These are phyloP conservation scores for Drosophila ezoana DNA, from an alignment of 2,888 invertebrate species.

Conservation along the genomic window DNA sequence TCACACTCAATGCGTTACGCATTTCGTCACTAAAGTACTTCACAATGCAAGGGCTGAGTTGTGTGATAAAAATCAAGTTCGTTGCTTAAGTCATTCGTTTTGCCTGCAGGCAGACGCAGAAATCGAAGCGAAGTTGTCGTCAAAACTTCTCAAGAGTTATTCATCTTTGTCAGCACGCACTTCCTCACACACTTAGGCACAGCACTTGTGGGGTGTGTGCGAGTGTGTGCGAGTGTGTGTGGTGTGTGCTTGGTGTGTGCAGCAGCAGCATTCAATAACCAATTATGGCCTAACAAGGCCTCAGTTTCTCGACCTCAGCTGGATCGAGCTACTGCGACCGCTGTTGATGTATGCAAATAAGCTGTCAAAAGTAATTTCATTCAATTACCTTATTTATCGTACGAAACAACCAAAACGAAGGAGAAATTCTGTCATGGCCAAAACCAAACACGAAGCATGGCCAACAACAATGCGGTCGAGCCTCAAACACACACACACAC, in stretches of 20 bases:
- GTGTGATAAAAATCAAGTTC: constrained; percentile 47
- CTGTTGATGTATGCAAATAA: constrained; percentile 79
- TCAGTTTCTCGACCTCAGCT: constrained; percentile 35
- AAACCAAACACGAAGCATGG: constrained; percentile 41
- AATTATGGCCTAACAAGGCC: constrained; percentile 77
- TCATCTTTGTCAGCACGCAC: constrained; percentile 72
- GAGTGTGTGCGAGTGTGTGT: not conserved
- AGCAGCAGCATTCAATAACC: constrained; percentile 70
- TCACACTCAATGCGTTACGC: constrained; percentile 19
- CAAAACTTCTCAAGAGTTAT: constrained; percentile 45
- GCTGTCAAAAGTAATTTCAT: constrained; percentile 81
- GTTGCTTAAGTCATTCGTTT: constrained; percentile 55
- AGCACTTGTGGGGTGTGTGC: constrained; percentile 1
- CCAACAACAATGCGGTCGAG: constrained; percentile 26
- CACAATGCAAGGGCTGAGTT: not conserved
- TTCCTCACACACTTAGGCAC: constrained; percentile 57
- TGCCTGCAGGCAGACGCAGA: constrained; percentile 16
- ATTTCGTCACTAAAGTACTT: constrained; percentile 22
- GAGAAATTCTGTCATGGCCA: constrained; percentile 71
- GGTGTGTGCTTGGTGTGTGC: constrained; percentile 8
- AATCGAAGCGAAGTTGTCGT: constrained; percentile 41
- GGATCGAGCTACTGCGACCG: constrained; percentile 38
- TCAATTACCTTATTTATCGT: constrained; percentile 80
- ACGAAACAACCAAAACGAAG: constrained; percentile 52
- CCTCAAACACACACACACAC: constrained; percentile 8